Evolutionary conservation across 92 coral and sea anemone genomes (phyloP).

Genomic region (Plumapathes pennacea): DNA sequence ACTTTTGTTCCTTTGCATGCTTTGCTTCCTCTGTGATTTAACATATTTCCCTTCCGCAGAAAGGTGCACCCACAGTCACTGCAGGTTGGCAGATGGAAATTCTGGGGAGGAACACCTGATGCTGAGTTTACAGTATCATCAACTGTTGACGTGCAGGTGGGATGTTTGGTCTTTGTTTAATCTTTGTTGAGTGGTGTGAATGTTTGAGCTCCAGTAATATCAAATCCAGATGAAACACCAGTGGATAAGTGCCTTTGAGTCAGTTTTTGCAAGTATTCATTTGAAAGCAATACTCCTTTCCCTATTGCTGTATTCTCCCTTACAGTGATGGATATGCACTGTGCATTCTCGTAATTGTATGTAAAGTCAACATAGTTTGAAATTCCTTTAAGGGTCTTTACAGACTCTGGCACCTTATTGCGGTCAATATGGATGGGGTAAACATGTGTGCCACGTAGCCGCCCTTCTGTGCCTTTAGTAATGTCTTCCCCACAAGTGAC

Average conservation of each 20-base stretch:
- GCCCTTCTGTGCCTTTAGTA: conserved; percentile 28
- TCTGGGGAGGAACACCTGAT: too few relatives aligned
- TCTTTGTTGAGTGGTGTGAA: too few relatives aligned
- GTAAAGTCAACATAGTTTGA: conserved; percentile 30
- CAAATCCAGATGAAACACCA: conserved; percentile 42
- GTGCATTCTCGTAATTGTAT: conserved; percentile 11
- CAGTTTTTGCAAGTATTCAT: conserved; percentile 2
- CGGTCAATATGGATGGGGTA: conserved; percentile 39
- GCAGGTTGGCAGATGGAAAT: too few relatives aligned
- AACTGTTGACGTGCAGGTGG: too few relatives aligned
- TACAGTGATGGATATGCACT: conserved; percentile 7
- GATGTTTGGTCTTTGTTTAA: too few relatives aligned
- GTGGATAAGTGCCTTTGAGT: conserved; percentile 8
- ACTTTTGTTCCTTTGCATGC: too few relatives aligned
- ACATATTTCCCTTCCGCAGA: conserved; percentile 19
- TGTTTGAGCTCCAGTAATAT: conserved; percentile 15
- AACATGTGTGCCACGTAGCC: conserved; percentile 53
- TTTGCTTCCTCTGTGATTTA: conserved; percentile 15
- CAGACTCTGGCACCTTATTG: conserved; percentile 30
- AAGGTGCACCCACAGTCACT: conserved; percentile 12
- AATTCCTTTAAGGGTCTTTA: conserved; percentile 50
- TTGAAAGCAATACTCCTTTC: neutral
- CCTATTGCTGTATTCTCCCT: conserved; percentile 35
- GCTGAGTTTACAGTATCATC: too few relatives aligned
- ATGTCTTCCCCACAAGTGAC: conserved; percentile 37